phyloP scores from a whole-genome alignment of 2,113 vertebrate species.

The Triplophysa siluroides region DNA sequence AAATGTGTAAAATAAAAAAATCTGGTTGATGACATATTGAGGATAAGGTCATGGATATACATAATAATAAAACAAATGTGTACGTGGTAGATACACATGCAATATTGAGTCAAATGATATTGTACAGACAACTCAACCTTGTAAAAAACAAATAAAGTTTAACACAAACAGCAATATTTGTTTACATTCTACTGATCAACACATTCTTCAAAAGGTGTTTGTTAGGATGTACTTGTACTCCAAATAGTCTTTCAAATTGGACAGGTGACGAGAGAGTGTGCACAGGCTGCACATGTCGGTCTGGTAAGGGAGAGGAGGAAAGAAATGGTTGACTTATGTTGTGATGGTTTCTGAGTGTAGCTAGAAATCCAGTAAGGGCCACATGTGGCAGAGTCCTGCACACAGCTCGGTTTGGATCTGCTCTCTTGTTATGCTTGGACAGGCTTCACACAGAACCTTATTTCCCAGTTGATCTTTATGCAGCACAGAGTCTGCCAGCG shows the following conservation, averaged over 20 bases:
- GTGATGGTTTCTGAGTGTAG: conserved; percentile 40
- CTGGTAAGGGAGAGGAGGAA: not conserved
- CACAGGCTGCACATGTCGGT: not conserved
- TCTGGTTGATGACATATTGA: too few relatives aligned
- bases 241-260: not conserved
- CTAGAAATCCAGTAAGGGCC: conserved; percentile 33
- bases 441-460: conserved; percentile 49
- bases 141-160: too few relatives aligned
- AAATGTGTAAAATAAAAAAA: too few relatives aligned
- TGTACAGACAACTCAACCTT: too few relatives aligned
- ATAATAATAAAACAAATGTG: too few relatives aligned
- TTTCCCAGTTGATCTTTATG: conserved; percentile 53
- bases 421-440: conserved; percentile 51
- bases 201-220: not conserved
- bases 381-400: conserved; percentile 37
- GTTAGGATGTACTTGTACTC: not conserved
- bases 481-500: conserved; percentile 29
- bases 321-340: conserved; percentile 36
- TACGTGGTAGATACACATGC: too few relatives aligned
- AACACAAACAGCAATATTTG: too few relatives aligned
- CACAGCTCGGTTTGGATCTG: conserved; percentile 33
- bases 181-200: not conserved
- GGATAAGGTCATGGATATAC: too few relatives aligned
- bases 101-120: too few relatives aligned
- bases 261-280: not conserved